Conservation (phyloP, 92 coral and sea anemone genomes). For the Siderastrea radians region DNA sequence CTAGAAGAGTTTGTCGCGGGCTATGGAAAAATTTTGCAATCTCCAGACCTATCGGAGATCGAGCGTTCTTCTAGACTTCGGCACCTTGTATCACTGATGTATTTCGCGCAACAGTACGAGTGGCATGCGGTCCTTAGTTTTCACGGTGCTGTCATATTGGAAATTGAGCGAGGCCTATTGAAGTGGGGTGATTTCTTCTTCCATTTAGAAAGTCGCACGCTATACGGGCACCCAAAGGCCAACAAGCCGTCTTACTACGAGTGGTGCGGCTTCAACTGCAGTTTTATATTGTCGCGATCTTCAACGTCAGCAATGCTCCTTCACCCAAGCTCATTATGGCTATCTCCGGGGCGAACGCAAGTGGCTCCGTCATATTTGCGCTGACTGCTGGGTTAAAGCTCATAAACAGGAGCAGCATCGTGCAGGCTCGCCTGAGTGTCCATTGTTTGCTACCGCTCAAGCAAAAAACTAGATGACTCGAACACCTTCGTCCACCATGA, state of each 20-base stretch:
- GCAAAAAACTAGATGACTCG: too few species aligned
- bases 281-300: background rate
- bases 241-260: background rate
- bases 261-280: slow-evolving; percentile 11
- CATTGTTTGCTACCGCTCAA: background rate
- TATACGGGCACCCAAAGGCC: background rate
- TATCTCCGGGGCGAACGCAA: slow-evolving; percentile 14
- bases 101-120: too few species aligned
- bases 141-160: slow-evolving; percentile 25
- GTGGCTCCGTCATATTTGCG: slow-evolving; percentile 5
- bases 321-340: slow-evolving; percentile 24
- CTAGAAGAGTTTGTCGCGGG: slow-evolving; percentile 57
- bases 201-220: too few species aligned
- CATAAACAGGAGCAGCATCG: slow-evolving; percentile 17
- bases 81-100: background rate
- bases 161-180: slow-evolving; percentile 24
- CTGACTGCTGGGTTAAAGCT: slow-evolving; percentile 27
- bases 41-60: background rate
- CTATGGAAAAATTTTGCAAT: slow-evolving; percentile 14
- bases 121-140: background rate
- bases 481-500: too few species aligned
- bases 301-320: slow-evolving; percentile 17
- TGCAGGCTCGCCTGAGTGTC: slow-evolving; percentile 18
- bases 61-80: background rate
- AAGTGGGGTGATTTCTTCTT: slow-evolving; percentile 41